phyloP scores from a whole-genome alignment of 1,140 invertebrate species.

The Zaprionus kolodkinae region DNA sequence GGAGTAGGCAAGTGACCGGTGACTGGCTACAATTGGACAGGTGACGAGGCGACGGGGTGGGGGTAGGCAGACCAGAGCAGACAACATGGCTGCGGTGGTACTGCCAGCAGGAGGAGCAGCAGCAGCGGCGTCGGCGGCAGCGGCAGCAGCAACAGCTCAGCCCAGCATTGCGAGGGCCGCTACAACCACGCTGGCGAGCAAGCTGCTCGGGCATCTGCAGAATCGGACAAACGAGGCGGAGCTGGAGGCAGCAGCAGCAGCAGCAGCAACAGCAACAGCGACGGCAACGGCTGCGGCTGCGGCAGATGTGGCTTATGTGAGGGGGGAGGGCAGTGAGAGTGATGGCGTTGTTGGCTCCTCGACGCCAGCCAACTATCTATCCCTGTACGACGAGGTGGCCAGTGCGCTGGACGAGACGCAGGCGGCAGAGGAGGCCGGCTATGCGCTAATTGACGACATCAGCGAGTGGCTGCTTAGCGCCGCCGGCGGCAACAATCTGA shows the following conservation, averaged over 20 bases:
- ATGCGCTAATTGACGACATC: conserved; percentile 72
- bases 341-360: conserved; percentile 36
- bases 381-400: conserved; percentile 65
- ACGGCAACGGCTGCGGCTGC: not conserved
- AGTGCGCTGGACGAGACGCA: conserved; percentile 44
- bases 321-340: conserved; percentile 5
- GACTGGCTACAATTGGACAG: conserved; percentile 10
- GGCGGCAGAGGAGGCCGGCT: conserved; percentile 65
- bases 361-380: conserved; percentile 54
- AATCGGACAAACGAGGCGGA: conserved; percentile 27
- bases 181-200: conserved; percentile 31
- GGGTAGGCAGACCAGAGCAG: not conserved
- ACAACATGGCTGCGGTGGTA: conserved; percentile 1
- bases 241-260: no score
- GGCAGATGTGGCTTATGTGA: not conserved
- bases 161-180: conserved; percentile 4
- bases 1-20: not conserved
- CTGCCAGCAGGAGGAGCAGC: not conserved
- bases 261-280: not conserved
- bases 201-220: conserved; percentile 43
- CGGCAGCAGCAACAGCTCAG: conserved; percentile 13
- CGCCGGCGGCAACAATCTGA: conserved; percentile 35
- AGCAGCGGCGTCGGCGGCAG: not conserved
- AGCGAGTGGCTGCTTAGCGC: conserved; percentile 69
- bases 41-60: not conserved